phyloP scores from a whole-genome alignment of 1,140 invertebrate species.

The Metopolophium dirhodum region DNA sequence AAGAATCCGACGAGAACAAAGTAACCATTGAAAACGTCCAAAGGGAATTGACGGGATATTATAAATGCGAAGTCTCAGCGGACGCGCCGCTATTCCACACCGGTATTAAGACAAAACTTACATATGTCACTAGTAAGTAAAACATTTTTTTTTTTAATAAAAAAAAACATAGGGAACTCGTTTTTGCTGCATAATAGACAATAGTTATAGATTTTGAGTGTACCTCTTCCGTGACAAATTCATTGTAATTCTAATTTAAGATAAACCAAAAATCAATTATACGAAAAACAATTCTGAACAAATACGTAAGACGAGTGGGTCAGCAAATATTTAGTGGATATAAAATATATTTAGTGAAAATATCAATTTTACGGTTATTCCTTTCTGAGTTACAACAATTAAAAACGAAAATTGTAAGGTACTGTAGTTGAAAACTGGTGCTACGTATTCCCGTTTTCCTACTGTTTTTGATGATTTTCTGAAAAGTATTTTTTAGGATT shows the following conservation, averaged over 20 bases:
- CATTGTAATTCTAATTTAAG: neutral
- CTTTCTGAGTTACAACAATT: neutral
- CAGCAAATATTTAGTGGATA: neutral
- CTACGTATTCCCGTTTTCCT: neutral
- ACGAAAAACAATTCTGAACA: neutral
- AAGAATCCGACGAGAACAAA: slow-evolving; percentile 66
- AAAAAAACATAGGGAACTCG: neutral
- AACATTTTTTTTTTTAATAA: neutral
- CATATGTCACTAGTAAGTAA: slow-evolving; percentile 54
- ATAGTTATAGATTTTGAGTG: neutral
- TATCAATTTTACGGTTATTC: neutral
- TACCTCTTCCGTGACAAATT: neutral
- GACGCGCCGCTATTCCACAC: slow-evolving; percentile 86
- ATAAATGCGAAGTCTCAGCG: slow-evolving; percentile 83
- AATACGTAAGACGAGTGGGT: neutral
- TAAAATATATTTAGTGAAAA: neutral
- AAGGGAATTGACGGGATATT: slow-evolving; percentile 68
- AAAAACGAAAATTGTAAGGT: neutral
- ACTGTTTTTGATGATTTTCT: neutral
- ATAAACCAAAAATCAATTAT: neutral
- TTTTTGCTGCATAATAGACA: neutral
- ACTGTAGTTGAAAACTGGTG: neutral
- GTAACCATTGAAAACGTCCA: slow-evolving; percentile 68
- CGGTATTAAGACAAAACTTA: slow-evolving; percentile 62
- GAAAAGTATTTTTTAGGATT: too few species aligned